Base-by-base conservation (phyloP, 1,140 invertebrate species). In the Agraylea sexmaculata region DNA sequence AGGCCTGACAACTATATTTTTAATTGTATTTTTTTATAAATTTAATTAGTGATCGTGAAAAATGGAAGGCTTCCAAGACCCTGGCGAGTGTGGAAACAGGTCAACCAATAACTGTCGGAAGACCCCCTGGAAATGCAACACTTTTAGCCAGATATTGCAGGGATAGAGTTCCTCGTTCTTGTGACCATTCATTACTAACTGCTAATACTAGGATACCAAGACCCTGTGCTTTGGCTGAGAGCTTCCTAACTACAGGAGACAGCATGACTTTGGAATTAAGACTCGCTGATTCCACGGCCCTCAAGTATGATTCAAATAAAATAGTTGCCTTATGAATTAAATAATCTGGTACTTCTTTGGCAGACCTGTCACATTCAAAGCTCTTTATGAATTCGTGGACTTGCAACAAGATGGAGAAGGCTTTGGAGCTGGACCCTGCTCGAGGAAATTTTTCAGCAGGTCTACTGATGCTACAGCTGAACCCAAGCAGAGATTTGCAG, bases 381-480 rank as follows among this genome's bases (percentile, higher is more conserved):
- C 85, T 0, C 69, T 87, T n/a, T 91, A 88, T 60, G 86, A 91
- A 59, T 89, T 91, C 48, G 86, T 90, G 6, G 84, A 89, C 58
- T 64, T 87, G 2, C 78, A 84, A 43, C 80, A 88, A 63, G 84
- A 88, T 51, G 86, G 86, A 0, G 76, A 86, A 37, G 71, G 76
- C 0, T 80, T 76, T 56, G 80, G 78, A 0, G 67, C 55, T 6
- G 76, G 74, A 1, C 66, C 71, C 0, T 83, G 79, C 51, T 80
- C 76, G 0, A 60, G 80, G 39, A 62, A 73, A 27, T 87, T 87
- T 50, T 71, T 74, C 16, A 80, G 75, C 40, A 59, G 66, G 40
- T 70, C 69, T 2, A 64, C 65, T 4, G 65, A 68, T 52, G 63
- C 59, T 58, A 76, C 59, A 58, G 69, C 70, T 62, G 66, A 71